Percentiles rank a stretch among this genome's conserved stretches.
These are phyloP conservation scores for Napeogenes sylphis DNA, from an alignment of 2,888 invertebrate species.

Conservation along the genomic window DNA sequence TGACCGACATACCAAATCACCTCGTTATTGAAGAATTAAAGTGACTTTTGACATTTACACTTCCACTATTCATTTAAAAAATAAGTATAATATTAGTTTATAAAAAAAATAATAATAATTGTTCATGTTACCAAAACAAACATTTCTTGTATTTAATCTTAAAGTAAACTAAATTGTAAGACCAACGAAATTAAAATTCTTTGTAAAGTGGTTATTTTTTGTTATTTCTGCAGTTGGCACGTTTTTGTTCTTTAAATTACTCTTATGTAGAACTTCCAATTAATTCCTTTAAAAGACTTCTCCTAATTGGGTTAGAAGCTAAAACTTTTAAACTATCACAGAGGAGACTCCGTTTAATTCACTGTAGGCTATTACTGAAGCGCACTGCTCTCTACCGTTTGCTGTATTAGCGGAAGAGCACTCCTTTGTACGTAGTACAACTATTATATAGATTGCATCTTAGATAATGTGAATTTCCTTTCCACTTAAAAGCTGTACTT, in stretches of 20 bases:
- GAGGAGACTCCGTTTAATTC: not conserved
- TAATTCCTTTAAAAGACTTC: not conserved
- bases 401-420: slow-evolving; percentile 13
- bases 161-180: not conserved
- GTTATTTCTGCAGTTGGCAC: not conserved
- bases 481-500: slow-evolving; percentile 14
- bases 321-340: not conserved
- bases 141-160: not conserved
- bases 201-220: not conserved
- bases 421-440: not conserved
- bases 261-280: not conserved
- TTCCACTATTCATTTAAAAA: not conserved
- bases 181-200: not conserved
- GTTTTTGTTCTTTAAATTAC: not conserved
- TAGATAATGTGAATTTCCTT: slow-evolving; percentile 18
- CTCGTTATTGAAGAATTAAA: slow-evolving; percentile 42
- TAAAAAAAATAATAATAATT: not conserved
- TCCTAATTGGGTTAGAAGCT: not conserved
- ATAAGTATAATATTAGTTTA: not conserved
- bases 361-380: slow-evolving; percentile 2
- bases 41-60: slow-evolving; percentile 4
- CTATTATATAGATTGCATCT: slow-evolving; percentile 14
- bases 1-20: slow-evolving; percentile 35
- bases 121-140: too few species aligned
- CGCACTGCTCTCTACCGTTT: slow-evolving; percentile 3